These are phyloP conservation scores for Chirona hameri DNA, from an alignment of 2,888 invertebrate species.

Conservation along the genomic window DNA sequence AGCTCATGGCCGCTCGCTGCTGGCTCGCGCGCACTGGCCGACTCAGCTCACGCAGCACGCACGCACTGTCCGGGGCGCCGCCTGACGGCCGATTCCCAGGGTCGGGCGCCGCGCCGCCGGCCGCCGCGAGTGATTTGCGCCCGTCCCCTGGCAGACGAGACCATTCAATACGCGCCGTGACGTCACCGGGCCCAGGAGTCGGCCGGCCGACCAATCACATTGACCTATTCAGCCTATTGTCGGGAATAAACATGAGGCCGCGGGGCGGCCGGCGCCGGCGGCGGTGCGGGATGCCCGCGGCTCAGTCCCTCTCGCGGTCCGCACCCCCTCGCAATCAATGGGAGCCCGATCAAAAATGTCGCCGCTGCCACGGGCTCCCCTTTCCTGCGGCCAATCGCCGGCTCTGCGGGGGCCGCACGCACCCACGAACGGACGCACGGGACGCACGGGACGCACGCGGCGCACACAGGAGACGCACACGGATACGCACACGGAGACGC, in stretches of 20 bases:
- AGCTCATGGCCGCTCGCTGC: background rate
- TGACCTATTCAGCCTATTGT: slow-evolving; percentile 27
- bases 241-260: slow-evolving; percentile 24
- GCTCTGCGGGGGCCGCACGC: background rate
- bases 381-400: background rate
- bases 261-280: background rate
- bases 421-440: background rate
- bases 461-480: too few species aligned
- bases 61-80: slow-evolving; percentile 3
- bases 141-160: slow-evolving; percentile 9
- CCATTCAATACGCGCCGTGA: slow-evolving; percentile 22
- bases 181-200: background rate
- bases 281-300: slow-evolving; percentile 2
- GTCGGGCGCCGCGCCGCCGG: slow-evolving; percentile 7
- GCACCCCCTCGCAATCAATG: slow-evolving; percentile 1
- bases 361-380: slow-evolving; percentile 3
- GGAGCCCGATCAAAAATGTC: slow-evolving; percentile 5
- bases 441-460: too few species aligned
- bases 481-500: too few species aligned
- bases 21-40: too few species aligned
- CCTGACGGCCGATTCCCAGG: background rate
- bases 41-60: background rate
- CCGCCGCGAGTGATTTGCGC: background rate
- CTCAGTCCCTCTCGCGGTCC: too few species aligned
- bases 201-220: slow-evolving; percentile 24